Base-by-base conservation (phyloP, 2,797 vertebrate species). In the Spondyliosoma cantharus region DNA sequence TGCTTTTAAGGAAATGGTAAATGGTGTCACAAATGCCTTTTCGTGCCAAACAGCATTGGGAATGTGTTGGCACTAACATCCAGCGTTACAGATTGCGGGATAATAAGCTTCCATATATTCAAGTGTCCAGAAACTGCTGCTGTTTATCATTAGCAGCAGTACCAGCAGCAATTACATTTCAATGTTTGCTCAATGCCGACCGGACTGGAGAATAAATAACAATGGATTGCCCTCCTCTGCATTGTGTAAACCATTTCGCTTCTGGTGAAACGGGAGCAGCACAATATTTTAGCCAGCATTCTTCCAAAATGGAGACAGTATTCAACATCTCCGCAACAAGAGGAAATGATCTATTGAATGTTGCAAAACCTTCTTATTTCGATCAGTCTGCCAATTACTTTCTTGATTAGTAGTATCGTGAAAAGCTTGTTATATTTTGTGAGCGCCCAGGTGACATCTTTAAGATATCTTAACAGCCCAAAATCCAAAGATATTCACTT, bases 1-100 rank as follows among this genome's bases (percentile, higher is more conserved):
- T 75, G 60, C 64, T 83, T 64, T 80, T 67, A 76, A 61, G 52
- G 43, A 77, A 77, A 69, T 75, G 22, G 42, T 56, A 71, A 90
- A 84, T 82, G 52, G 58, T 74, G 50, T 82, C 70, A 77, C 62
- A 20, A 62, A 63, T 12, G 7, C 37, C 46, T 80, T 46, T 42
- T 72, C 5, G n/a, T 79, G 61, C 69, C 76, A 87, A 67, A 76
- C 67, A 37, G 62, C 53, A 82, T 60, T 76, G n/a, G 59, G 37
- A 70, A 67, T 66, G 56, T 82, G 59, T 69, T 65, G 6, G 58
- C 54, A 42, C 25, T 62, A 70, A 84, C 74, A 69, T 65, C 19
- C 65, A 8, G 73, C 68, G 74, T 79, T 75, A 77, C 63, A 82
- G 69, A 77, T 76, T 76, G 76, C 64, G n/a, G 56, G 62, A 70